These are phyloP conservation scores for Cantharis flavilabris DNA, from an alignment of 2,888 invertebrate genomes.

Conservation along the genomic window DNA sequence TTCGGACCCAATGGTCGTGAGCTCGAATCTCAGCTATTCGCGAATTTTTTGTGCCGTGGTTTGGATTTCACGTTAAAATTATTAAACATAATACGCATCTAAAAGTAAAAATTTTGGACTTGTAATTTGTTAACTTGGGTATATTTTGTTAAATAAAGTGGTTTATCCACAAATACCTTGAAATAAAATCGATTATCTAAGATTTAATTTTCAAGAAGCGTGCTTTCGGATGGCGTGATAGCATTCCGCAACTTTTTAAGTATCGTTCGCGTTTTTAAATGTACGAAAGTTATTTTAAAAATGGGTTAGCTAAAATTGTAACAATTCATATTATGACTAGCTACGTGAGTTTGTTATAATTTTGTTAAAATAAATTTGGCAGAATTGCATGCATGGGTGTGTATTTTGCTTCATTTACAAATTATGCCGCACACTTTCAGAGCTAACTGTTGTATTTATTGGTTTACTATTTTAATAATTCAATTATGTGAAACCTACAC, in stretches of 20 bases:
- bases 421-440: background rate
- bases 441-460: background rate
- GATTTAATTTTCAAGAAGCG: background rate
- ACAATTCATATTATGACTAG: background rate
- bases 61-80: no score
- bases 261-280: slow-evolving; percentile 1
- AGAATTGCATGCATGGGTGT: background rate
- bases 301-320: slow-evolving; percentile 1
- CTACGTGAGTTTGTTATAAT: background rate
- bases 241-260: background rate
- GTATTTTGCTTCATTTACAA: background rate
- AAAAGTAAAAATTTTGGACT: no score
- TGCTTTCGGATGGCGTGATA: background rate
- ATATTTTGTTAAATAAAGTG: no score
- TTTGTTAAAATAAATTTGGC: background rate
- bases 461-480: background rate
- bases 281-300: slow-evolving; percentile 2
- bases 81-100: no score
- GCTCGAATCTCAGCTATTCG: no score
- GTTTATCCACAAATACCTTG: no score
- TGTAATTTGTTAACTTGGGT: no score
- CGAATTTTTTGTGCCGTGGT: no score
- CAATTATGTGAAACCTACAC: background rate
- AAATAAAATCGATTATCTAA: background rate
- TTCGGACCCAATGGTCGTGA: no score